Evolutionary conservation across 2,888 invertebrate species (phyloP).

Genomic region (Stenodera caucasica): DNA sequence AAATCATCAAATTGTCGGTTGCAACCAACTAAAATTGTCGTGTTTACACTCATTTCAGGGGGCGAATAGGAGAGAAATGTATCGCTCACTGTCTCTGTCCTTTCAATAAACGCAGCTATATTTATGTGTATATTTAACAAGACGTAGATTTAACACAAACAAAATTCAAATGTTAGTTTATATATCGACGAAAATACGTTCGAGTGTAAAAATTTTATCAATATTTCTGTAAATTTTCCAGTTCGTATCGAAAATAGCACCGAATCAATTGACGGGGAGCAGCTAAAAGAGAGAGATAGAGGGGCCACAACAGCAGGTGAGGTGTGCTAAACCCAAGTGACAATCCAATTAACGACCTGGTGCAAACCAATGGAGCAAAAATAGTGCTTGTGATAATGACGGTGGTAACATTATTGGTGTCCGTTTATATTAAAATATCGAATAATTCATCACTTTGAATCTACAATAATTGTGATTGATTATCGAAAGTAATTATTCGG

Average conservation of each 20-base stretch:
- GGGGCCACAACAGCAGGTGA: not conserved
- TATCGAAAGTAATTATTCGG: too few relatives aligned
- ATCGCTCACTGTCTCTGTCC: not conserved
- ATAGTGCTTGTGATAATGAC: not conserved
- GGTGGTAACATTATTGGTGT: not conserved
- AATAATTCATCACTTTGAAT: too few relatives aligned
- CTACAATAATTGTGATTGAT: too few relatives aligned
- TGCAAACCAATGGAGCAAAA: slow-evolving; percentile 3
- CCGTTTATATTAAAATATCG: too few relatives aligned
- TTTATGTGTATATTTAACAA: slow-evolving; percentile 20
- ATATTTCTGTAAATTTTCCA: not conserved
- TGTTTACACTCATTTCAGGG: slow-evolving; percentile 12
- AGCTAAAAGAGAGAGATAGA: not conserved
- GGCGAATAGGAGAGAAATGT: not conserved
- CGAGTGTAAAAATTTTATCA: too few relatives aligned
- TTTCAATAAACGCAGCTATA: slow-evolving; percentile 13
- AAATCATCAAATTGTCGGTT: slow-evolving; percentile 17
- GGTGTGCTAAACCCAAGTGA: not conserved
- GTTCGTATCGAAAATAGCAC: not conserved
- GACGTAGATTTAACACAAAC: slow-evolving; percentile 23
- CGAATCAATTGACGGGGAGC: not conserved
- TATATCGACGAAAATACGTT: too few relatives aligned
- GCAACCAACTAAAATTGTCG: too few relatives aligned
- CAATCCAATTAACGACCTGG: slow-evolving; percentile 1
- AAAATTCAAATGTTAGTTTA: too few relatives aligned